Base-by-base conservation (phyloP, 1,140 invertebrate genomes). In the Drosophila simulans region DNA sequence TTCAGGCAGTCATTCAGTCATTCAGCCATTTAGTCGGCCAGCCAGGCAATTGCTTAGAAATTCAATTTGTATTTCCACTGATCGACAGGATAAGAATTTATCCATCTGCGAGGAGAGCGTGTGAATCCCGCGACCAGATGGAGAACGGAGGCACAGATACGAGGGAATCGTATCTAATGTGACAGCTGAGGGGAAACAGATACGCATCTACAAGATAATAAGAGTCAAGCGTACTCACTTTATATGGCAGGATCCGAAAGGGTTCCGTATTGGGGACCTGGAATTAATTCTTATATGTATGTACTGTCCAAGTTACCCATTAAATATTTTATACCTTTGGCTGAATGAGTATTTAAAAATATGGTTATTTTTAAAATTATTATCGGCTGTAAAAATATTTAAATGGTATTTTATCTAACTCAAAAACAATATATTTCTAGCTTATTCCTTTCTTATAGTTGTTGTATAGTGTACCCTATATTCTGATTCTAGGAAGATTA, bases 1-100 rank as follows among this genome's bases (percentile, higher is more conserved):
- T 25, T 77, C 77, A 74, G 15, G 60, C 69, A 68, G 20, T 78
- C 77, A 69, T 39, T 73, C 57, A 71, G 35, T 55, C 60, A 60
- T 10, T 73, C 69, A 65, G 49, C 65, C 69, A 71, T 1, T 59
- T 66, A 65, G 54, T 66, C 59, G 65, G 40, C 76, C 66, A 58
- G 17, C 42, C 51, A 59, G 45, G 59, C 65, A 64, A 51, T 81
- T 76, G 72, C 54, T 70, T 73, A 79, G 68, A 66, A 69, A 80
- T 59, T 68, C 76, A 63, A 62, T 79, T 80, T 62, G 45, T 57
- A 56, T 76, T 69, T 69, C 66, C 51, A 56, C 63, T 62, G 80
- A 78, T 83, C 80, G 69, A 83, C 74, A 83, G 79, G 79, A 82
- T 82, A 78, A 70, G 66, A 56, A 70, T 56, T 39, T 48, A 56